Percentiles rank a stretch among this genome's conserved stretches.
Evolutionary conservation across 2,113 vertebrate species (phyloP).

Genomic region (Ptilonorhynchus violaceus): DNA sequence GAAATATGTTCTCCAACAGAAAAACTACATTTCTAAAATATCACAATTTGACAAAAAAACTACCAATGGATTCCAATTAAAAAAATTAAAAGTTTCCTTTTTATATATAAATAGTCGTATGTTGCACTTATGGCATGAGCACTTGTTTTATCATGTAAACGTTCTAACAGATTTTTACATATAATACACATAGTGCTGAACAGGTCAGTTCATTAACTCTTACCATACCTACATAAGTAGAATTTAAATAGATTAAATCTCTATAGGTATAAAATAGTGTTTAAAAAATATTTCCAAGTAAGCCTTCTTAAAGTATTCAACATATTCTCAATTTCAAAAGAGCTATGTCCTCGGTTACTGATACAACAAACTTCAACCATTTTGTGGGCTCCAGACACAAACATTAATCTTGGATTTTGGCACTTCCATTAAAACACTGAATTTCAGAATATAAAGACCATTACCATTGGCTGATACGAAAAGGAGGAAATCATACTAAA

Average conservation of each 20-base stretch:
- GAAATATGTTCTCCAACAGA: not conserved
- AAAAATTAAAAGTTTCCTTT: not conserved
- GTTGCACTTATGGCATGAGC: rapidly evolving
- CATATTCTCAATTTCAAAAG: not conserved
- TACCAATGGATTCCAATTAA: not conserved
- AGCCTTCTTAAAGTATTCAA: not conserved
- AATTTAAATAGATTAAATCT: not conserved
- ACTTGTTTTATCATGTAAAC: not conserved
- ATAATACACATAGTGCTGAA: not conserved
- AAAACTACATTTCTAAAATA: not conserved
- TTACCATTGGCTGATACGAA: not conserved
- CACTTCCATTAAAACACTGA: not conserved
- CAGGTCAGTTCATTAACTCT: not conserved
- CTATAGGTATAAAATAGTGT: not conserved
- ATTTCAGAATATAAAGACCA: not conserved
- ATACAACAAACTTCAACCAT: not conserved
- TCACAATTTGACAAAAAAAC: not conserved
- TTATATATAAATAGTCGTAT: not conserved
- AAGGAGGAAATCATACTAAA: not conserved
- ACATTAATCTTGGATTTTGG: not conserved
- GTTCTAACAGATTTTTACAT: not conserved
- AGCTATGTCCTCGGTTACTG: not conserved
- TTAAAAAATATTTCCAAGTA: not conserved
- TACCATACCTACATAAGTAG: not conserved
- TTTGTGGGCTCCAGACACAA: not conserved